A percentile compares a stretch with the other conserved stretches of the same genome.
phyloP scores from a whole-genome alignment of 2,888 invertebrate genomes.

The Allophyes oxyacanthae region DNA sequence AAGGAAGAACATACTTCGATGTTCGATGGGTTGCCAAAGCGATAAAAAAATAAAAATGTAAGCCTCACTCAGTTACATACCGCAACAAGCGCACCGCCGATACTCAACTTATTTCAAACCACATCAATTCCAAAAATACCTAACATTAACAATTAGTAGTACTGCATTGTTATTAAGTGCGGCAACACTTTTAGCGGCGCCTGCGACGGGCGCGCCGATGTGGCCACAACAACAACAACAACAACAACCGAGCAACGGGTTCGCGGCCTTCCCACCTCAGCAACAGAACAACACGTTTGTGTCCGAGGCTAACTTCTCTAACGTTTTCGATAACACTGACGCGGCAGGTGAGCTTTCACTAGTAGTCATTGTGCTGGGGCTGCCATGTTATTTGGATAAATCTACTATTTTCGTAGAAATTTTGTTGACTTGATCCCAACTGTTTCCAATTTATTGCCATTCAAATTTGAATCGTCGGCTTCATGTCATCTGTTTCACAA shows the following conservation, averaged over 20 bases:
- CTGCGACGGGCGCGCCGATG: conserved; percentile 57
- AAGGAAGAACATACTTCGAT: too few species aligned
- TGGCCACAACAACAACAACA: conserved; percentile 64
- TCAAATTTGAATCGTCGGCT: too few species aligned
- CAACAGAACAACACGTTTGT: conserved; percentile 90
- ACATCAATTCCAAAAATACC: conserved; percentile 12
- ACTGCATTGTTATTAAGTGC: conserved; percentile 59
- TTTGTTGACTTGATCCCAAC: not conserved
- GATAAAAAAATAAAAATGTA: not conserved
- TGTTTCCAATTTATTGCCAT: too few species aligned
- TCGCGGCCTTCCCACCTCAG: conserved; percentile 72
- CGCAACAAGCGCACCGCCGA: too few species aligned
- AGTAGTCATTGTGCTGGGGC: conserved; percentile 60
- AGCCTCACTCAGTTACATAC: conserved; percentile 9
- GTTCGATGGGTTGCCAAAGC: too few species aligned
- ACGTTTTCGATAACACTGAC: conserved; percentile 95
- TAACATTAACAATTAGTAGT: conserved; percentile 38
- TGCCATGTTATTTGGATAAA: conserved; percentile 47
- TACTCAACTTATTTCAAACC: not conserved
- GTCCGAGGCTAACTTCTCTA: conserved; percentile 96
- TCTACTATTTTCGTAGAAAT: conserved; percentile 29
- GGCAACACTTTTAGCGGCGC: conserved; percentile 56
- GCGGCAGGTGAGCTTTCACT: conserved; percentile 89
- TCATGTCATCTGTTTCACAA: too few species aligned
- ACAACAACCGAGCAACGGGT: conserved; percentile 71